Evolutionary conservation across 1,140 invertebrate genomes (phyloP).

Genomic region (Lasaia peninsularis): DNA sequence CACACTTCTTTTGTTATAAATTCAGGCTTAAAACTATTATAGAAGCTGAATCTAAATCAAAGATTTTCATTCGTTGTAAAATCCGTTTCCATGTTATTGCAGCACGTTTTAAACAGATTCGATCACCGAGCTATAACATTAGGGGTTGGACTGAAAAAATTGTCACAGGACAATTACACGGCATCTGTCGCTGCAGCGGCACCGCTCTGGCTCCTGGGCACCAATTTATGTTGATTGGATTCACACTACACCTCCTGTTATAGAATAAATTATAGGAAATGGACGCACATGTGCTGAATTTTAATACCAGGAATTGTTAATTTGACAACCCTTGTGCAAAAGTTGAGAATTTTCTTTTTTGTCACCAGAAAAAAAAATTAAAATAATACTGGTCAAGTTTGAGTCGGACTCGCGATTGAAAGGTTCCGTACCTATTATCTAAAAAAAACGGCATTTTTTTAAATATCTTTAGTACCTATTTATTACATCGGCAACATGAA

Average conservation of each 20-base stretch:
- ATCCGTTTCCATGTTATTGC: slow-evolving; percentile 31
- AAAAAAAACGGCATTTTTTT: too few relatives aligned
- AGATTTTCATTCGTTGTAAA: slow-evolving; percentile 15
- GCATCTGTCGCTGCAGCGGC: slow-evolving; percentile 54
- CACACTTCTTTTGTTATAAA: too few relatives aligned
- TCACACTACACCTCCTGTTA: slow-evolving; percentile 32
- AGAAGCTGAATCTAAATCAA: too few relatives aligned
- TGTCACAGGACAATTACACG: slow-evolving; percentile 67
- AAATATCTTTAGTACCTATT: too few relatives aligned
- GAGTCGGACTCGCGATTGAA: too few relatives aligned
- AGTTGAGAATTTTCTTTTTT: too few relatives aligned
- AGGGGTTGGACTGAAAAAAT: slow-evolving; percentile 57
- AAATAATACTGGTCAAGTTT: too few relatives aligned
- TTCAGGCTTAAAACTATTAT: too few relatives aligned
- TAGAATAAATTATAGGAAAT: slow-evolving; percentile 31
- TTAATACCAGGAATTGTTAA: neutral
- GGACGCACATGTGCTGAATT: slow-evolving; percentile 27
- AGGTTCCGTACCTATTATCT: too few relatives aligned
- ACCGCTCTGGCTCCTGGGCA: slow-evolving; percentile 20
- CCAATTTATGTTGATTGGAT: slow-evolving; percentile 70
- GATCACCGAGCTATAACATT: slow-evolving; percentile 46
- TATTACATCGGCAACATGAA: too few relatives aligned
- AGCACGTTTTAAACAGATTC: slow-evolving; percentile 60
- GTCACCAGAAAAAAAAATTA: too few relatives aligned
- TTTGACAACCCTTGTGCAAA: neutral